phyloP scores from a whole-genome alignment of 1,140 invertebrate genomes.

The Caenorhabditis inopinata region DNA sequence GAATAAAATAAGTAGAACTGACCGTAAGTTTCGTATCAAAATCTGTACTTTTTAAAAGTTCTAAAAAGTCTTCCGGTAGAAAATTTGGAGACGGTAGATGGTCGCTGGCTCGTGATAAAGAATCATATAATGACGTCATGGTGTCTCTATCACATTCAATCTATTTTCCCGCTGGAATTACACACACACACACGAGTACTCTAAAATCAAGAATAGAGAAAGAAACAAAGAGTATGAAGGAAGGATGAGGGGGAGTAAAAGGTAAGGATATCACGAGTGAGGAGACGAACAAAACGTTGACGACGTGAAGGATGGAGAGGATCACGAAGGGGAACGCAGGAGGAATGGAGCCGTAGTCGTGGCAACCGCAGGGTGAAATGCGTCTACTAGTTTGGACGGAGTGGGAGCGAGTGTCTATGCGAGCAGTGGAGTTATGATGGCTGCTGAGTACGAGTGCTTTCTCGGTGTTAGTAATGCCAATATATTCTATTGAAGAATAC shows the following conservation, averaged over 20 bases:
- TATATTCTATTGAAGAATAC: too few species aligned
- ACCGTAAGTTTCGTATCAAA: conserved; percentile 44
- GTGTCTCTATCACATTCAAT: neutral
- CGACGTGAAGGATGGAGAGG: neutral
- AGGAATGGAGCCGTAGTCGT: conserved; percentile 1
- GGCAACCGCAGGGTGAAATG: neutral
- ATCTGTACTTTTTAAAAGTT: conserved; percentile 34
- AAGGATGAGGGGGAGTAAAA: neutral
- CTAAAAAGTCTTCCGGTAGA: conserved; percentile 37
- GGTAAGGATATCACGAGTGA: neutral
- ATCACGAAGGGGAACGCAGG: neutral
- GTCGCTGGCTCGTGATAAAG: neutral
- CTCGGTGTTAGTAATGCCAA: too few species aligned
- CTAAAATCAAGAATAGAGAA: conserved; percentile 8
- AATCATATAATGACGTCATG: neutral
- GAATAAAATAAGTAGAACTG: too few species aligned
- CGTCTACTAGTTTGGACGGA: conserved; percentile 1
- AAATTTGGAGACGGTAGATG: conserved; percentile 9
- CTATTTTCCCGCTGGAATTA: neutral
- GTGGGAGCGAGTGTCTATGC: neutral
- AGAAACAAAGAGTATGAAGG: neutral
- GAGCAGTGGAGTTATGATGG: neutral
- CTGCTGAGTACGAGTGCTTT: too few species aligned
- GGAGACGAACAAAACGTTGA: too few species aligned
- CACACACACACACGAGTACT: neutral